Conservation (phyloP, 2,113 vertebrate genomes). For the Oncorhynchus nerka region DNA sequence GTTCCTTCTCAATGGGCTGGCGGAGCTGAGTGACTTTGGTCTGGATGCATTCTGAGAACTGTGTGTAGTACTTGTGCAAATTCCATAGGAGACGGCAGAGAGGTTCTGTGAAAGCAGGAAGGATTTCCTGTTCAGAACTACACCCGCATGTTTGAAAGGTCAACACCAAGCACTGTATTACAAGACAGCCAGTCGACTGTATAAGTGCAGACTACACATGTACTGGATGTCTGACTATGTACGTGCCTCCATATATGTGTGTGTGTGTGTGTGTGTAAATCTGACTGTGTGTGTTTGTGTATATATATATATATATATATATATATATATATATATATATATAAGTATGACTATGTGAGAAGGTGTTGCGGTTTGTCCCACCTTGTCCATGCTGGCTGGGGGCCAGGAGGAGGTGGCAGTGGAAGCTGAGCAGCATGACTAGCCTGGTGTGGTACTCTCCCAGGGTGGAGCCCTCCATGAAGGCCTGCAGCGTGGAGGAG, state of each 20-base stretch:
- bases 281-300: no score
- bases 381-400: slow-evolving; percentile 80
- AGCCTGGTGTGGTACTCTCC: slow-evolving; percentile 88
- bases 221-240: no score
- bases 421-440: slow-evolving; percentile 85
- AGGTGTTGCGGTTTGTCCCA: slow-evolving; percentile 55
- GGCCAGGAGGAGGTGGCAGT: slow-evolving; percentile 89
- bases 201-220: neutral
- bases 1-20: slow-evolving; percentile 91
- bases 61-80: slow-evolving; percentile 89
- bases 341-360: neutral
- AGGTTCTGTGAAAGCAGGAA: slow-evolving; percentile 68
- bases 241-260: no score
- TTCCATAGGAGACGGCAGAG: slow-evolving; percentile 92
- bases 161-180: neutral
- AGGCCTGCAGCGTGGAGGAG: slow-evolving; percentile 85
- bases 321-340: no score
- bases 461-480: slow-evolving; percentile 89
- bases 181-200: neutral
- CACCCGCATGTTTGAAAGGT: neutral
- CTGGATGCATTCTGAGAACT: slow-evolving; percentile 84
- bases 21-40: slow-evolving; percentile 83
- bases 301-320: no score
- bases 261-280: no score
- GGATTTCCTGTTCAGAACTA: neutral